Evolutionary conservation across 2,113 vertebrate genomes (phyloP).

Genomic region (Lycocorax pyrrhopterus): DNA sequence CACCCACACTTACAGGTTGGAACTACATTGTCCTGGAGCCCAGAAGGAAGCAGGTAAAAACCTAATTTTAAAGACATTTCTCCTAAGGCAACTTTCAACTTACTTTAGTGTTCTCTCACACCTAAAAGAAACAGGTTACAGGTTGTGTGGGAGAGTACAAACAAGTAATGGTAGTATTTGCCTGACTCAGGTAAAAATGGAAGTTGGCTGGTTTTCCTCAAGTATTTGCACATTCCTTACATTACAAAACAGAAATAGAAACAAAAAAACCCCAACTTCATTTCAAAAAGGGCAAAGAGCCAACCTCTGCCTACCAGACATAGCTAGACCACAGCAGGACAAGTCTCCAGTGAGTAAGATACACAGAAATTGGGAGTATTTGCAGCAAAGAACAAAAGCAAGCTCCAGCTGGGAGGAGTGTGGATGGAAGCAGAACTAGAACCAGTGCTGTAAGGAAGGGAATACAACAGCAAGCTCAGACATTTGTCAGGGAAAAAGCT

Average conservation of each 20-base stretch:
- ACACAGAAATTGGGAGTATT: background rate
- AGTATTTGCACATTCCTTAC: slow-evolving; percentile 44
- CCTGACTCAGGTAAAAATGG: slow-evolving; percentile 29
- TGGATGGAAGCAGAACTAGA: background rate
- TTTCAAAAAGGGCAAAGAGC: background rate
- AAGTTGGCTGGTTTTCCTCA: slow-evolving; percentile 36
- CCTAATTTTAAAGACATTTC: background rate
- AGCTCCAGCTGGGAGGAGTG: background rate
- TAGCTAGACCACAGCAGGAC: background rate
- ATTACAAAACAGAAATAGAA: slow-evolving; percentile 33
- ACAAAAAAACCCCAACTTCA: background rate
- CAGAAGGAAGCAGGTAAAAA: background rate
- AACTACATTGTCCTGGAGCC: background rate
- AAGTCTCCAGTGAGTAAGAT: background rate
- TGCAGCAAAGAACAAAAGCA: background rate
- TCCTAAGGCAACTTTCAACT: background rate
- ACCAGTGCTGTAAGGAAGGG: background rate
- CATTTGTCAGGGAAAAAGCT: background rate
- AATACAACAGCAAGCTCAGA: background rate
- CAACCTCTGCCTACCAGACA: slow-evolving; percentile 12
- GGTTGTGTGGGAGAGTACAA: background rate
- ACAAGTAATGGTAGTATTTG: background rate
- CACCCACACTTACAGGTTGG: background rate
- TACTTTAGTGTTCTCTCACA: background rate
- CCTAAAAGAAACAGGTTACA: background rate